Evolutionary conservation across 2,113 vertebrate genomes (phyloP).

Genomic region (Labeo catla): DNA sequence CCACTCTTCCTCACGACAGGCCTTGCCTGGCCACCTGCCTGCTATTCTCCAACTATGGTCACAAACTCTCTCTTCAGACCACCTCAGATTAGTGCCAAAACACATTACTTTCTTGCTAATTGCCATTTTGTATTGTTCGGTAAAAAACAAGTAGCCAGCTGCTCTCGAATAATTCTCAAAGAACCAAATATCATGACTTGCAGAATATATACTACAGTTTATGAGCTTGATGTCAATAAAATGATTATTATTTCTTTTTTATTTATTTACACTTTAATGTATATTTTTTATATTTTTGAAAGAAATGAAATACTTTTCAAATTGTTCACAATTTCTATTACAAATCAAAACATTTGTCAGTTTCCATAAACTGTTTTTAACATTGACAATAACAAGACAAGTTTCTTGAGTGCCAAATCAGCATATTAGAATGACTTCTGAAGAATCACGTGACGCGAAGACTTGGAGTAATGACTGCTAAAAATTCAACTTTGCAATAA

Average conservation of each 20-base stretch:
- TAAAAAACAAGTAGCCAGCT: background rate
- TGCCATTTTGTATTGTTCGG: slow-evolving; percentile 28
- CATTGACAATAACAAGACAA: background rate
- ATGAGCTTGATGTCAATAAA: background rate
- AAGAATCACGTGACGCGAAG: background rate
- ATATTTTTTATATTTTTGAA: background rate
- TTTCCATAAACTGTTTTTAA: background rate
- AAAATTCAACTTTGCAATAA: background rate
- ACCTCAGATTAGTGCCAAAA: slow-evolving; percentile 59
- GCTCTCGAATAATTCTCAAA: background rate
- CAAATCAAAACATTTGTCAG: background rate
- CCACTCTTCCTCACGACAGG: slow-evolving; percentile 57
- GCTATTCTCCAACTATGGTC: slow-evolving; percentile 62
- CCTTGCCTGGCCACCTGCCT: slow-evolving; percentile 62
- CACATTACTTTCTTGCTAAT: slow-evolving; percentile 36
- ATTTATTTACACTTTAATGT: background rate
- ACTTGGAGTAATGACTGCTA: background rate
- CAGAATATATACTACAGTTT: background rate
- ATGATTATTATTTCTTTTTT: no score
- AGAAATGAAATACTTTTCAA: background rate
- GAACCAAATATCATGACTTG: background rate
- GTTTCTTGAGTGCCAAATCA: background rate
- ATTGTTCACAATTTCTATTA: background rate
- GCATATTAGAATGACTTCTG: background rate
- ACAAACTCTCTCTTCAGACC: slow-evolving; percentile 50